A percentile compares a stretch with the other conserved stretches of the same genome.
Evolutionary conservation across 1,140 invertebrate species (phyloP).

Genomic region (Leptonema lineaticorne): DNA sequence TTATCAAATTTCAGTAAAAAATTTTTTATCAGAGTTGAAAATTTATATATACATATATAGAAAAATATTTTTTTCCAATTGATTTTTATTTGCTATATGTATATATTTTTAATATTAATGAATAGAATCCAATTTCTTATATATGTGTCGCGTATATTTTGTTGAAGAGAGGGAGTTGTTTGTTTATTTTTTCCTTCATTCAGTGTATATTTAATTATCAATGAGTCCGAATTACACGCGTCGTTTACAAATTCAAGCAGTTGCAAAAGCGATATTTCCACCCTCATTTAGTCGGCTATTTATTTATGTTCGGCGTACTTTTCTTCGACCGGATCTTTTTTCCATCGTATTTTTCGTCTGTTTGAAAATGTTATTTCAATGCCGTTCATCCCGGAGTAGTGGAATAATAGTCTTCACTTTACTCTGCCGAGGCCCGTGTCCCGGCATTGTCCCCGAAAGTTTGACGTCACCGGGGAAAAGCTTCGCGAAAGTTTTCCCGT

Average conservation of each 20-base stretch:
- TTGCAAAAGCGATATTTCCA: constrained; percentile 10
- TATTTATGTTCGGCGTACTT: constrained; percentile 7
- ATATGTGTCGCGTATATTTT: no score
- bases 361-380: constrained; percentile 26
- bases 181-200: constrained; percentile 1
- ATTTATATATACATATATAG: no score
- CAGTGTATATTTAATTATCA: constrained; percentile 8
- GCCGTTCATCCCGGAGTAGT: constrained; percentile 22
- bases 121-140: no score
- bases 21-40: no score
- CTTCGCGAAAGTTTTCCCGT: constrained; percentile 29
- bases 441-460: constrained; percentile 31
- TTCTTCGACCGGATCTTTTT: no score
- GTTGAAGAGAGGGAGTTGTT: no score
- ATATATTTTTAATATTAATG: no score
- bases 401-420: constrained; percentile 20
- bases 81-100: no score
- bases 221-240: constrained; percentile 12
- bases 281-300: constrained; percentile 2
- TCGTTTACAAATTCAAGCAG: neutral
- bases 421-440: constrained; percentile 14
- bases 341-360: no score
- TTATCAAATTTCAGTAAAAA: no score
- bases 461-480: constrained; percentile 34
- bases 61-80: no score